Base-by-base conservation (phyloP, 23 tunicate species). In the Styela plicata region DNA sequence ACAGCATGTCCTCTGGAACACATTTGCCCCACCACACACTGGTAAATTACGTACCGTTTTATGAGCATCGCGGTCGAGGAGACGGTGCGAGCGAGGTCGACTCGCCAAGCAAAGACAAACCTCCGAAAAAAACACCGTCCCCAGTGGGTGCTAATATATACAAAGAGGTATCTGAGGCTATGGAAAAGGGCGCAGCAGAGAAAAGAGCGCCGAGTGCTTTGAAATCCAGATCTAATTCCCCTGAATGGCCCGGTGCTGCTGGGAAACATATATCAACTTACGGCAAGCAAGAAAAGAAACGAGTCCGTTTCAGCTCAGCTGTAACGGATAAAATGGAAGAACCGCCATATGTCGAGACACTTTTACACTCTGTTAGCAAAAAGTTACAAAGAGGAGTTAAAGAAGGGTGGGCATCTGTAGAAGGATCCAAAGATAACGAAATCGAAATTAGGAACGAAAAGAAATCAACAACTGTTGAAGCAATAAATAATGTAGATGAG, bases 31-130 rank as follows among this genome's bases (percentile, higher is more conserved):
- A 76, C 1, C 81, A 76, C 53, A 52, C 90, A 0, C 18, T 85
- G 7, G 86, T 91, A 31, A 91, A 91, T 34, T 86, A 86, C 36
- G 85, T 91, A 3, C 97, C 97, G 2, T 91, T 91, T 33, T 91
- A 91, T 61, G 81, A 76, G 28, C 81, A 76, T 44, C 69, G 90
- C 17, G 82, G 76, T 0, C 77, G 89, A 24, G 97, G 90, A 63
- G 97, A 83, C 31, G 90, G 87, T 35, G 87, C 87, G 2, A 86
- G 90, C 52, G 97, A 82, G 23, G 87, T 82, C 26, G 87, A 82
- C 19, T 22, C 64, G 18, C 81, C 81, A n/a, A 31, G 70, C 27
- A 52, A 76, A 24, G 37, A 44, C 21, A 44, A 31, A 20, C 2
- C 64, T 17, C 5, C 24, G 0, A 27, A 53, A 21, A 1, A 36